These are phyloP conservation scores for Pituophis catenifer DNA, from an alignment of 2,113 vertebrate species.

Conservation along the genomic window DNA sequence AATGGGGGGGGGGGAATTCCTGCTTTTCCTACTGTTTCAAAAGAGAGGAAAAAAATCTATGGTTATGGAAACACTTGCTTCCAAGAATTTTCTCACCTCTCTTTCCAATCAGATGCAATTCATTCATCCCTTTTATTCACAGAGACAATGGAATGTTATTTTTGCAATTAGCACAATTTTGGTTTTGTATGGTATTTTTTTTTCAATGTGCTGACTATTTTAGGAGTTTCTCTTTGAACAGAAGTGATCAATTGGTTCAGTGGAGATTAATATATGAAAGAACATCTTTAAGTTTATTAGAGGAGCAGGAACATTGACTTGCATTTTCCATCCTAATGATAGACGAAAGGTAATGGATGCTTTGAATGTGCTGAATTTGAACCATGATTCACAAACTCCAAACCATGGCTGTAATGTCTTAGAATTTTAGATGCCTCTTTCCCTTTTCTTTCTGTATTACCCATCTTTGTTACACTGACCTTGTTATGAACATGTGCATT, in stretches of 20 bases:
- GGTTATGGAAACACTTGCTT: neutral
- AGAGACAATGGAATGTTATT: constrained; percentile 56
- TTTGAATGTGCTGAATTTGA: constrained; percentile 31
- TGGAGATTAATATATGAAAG: neutral
- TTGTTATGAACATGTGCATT: neutral
- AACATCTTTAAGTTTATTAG: constrained; percentile 39
- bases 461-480: neutral
- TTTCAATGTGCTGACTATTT: constrained; percentile 43
- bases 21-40: neutral
- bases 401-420: neutral
- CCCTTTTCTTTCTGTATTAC: neutral
- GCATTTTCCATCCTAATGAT: constrained; percentile 28
- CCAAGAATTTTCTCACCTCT: neutral
- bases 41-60: neutral
- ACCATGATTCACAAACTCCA: constrained; percentile 11
- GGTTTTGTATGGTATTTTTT: constrained; percentile 21
- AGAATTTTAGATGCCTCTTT: constrained; percentile 4
- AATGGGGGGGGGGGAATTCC: too few relatives aligned
- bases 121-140: constrained; percentile 7
- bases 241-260: constrained; percentile 11
- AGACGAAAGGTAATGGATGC: constrained; percentile 30
- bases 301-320: neutral
- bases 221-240: constrained; percentile 29
- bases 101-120: constrained; percentile 29
- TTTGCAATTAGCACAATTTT: constrained; percentile 58